Base-by-base conservation (phyloP, 1,140 invertebrate genomes). In the Monomorium pharaonis region DNA sequence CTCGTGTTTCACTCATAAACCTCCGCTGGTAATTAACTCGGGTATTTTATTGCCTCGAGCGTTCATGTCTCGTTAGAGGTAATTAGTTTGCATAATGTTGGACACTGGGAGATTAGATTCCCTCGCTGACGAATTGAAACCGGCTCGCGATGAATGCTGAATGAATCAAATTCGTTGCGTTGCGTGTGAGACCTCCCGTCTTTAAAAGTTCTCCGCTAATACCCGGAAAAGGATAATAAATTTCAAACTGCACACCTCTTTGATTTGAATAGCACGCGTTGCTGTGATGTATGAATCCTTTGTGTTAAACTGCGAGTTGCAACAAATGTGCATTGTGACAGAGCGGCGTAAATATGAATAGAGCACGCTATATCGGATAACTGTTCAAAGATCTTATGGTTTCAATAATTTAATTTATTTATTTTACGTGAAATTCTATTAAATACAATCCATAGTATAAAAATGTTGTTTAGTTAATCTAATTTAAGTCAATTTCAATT, bases 11-110 rank as follows among this genome's bases (percentile, higher is more conserved):
- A 72, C 65, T 72, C 51, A n/a, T 74, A 74, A 83, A 83, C 51
- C 37, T 72, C 18, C n/a, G 21, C 44, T 44, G 10, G 65, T 81
- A 81, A 81, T 81, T 85, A 80, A 84, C 63, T 18, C 56, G 51
- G 27, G 24, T 85, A 63, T 49, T 72, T 86, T 65, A 84, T 60
- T 70, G 56, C 63, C 42, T 56, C 16, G 12, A 44, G 51, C 54
- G 49, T 86, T 84, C 58, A 27, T n/a, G 65, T 75, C 80, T 78
- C 84, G 74, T 85, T 78, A 77, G 62, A 54, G 60, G 21, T 78
- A 84, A 76, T 77, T 75, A 84, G 81, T 37, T 81, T 72, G 51
- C 65, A 58, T 58, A 72, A 72, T 14, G 24, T 12, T 21, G 54
- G 37, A 81, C 65, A 81, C 44, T 70, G 77, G 77, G 37, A 70